Conservation (phyloP, 2,113 vertebrate genomes). For the Crotalus helleri region DNA sequence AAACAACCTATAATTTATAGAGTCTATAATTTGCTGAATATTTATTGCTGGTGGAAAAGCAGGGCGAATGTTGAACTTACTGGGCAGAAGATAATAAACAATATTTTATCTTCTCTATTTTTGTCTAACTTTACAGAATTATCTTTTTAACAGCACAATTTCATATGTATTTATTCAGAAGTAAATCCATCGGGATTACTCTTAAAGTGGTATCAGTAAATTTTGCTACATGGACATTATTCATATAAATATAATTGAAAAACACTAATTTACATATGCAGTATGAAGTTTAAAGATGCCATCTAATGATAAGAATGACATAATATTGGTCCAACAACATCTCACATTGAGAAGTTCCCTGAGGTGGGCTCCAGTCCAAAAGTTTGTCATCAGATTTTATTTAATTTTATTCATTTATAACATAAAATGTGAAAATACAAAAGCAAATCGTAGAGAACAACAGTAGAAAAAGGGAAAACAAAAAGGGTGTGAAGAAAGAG, state of each 20-base stretch:
- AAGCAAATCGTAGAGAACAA: no score
- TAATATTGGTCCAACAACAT: neutral
- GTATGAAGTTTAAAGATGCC: neutral
- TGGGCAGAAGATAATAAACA: neutral
- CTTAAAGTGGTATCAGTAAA: neutral
- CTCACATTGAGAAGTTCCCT: neutral
- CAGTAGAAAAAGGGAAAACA: no score
- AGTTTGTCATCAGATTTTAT: neutral
- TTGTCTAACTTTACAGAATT: neutral
- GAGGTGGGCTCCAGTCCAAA: neutral
- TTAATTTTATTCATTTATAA: no score
- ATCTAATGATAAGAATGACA: neutral
- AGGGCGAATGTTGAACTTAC: neutral
- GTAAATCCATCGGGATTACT: neutral
- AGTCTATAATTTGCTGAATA: neutral
- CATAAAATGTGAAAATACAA: no score
- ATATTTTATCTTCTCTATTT: neutral
- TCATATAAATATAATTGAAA: neutral
- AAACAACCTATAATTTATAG: neutral
- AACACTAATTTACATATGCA: neutral
- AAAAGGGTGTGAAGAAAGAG: no score
- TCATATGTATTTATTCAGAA: neutral
- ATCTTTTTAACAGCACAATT: neutral
- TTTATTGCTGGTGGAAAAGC: neutral
- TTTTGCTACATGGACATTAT: neutral